A percentile compares a stretch with the other conserved stretches of the same genome.
These are phyloP conservation scores for Sphyrna mokarran DNA, from an alignment of 2,113 vertebrate genomes.

Conservation along the genomic window DNA sequence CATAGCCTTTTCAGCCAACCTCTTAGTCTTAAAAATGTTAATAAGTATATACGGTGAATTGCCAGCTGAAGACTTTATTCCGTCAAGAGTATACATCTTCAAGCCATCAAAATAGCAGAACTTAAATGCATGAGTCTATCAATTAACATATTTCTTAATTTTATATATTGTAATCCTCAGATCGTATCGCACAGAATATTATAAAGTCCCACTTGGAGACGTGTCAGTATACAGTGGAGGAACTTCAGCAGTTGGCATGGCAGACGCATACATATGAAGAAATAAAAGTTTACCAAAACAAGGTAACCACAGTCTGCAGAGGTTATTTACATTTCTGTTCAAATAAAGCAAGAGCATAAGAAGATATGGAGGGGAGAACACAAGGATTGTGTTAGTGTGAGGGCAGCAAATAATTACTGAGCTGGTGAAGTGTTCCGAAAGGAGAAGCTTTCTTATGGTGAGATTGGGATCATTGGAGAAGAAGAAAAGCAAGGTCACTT, in stretches of 20 bases:
- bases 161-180: conserved; percentile 51
- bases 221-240: conserved; percentile 93
- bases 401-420: not conserved
- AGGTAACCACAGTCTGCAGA: conserved; percentile 60
- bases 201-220: conserved; percentile 98
- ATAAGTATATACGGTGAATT: not conserved
- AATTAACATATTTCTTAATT: conserved; percentile 38
- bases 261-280: conserved; percentile 97
- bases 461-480: not conserved
- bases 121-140: not conserved
- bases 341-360: not conserved
- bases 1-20: not conserved
- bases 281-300: conserved; percentile 97
- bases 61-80: not conserved
- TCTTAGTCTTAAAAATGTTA: not conserved
- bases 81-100: not conserved
- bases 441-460: not conserved
- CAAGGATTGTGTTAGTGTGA: too few relatives aligned
- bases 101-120: not conserved
- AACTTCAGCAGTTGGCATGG: conserved; percentile 94
- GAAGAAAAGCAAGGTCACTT: not conserved
- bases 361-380: not conserved
- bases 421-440: not conserved
- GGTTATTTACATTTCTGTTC: not conserved
- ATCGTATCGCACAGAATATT: conserved; percentile 98